A percentile compares a stretch with the other conserved stretches of the same genome.
phyloP scores from a whole-genome alignment of 2,113 vertebrate genomes.

The Hiodon tergisus region DNA sequence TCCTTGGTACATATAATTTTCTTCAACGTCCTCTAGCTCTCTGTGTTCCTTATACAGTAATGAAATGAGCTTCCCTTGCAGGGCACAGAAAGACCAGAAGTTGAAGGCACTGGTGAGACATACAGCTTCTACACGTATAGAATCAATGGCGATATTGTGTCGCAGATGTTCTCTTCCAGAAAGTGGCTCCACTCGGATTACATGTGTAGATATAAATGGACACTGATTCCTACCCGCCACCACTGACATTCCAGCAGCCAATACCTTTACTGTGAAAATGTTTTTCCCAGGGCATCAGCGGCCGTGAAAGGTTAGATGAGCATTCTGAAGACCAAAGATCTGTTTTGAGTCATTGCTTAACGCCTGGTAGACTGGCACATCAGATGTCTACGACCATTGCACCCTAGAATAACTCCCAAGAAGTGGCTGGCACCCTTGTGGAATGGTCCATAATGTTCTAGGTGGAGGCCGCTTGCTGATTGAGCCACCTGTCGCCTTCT shows the following conservation, averaged over 20 bases:
- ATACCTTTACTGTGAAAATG: neutral
- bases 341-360: too few species aligned
- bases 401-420: too few species aligned
- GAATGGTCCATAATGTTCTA: too few species aligned
- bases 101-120: neutral
- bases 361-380: too few species aligned
- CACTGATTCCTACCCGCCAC: neutral
- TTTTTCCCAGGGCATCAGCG: neutral
- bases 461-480: too few species aligned
- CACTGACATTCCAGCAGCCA: neutral
- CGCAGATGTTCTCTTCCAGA: neutral
- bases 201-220: neutral
- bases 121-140: neutral
- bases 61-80: slow-evolving; percentile 5
- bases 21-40: neutral
- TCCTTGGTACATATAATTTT: neutral
- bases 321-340: too few species aligned
- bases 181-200: slow-evolving; percentile 2
- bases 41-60: neutral
- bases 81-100: neutral
- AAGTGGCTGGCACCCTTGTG: too few species aligned
- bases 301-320: too few species aligned
- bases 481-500: too few species aligned
- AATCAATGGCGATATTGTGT: neutral
- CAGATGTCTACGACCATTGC: too few species aligned